A percentile compares a stretch with the other conserved stretches of the same genome.
These are phyloP conservation scores for Chrysina gloriosa DNA, from an alignment of 2,888 invertebrate species.

Conservation along the genomic window DNA sequence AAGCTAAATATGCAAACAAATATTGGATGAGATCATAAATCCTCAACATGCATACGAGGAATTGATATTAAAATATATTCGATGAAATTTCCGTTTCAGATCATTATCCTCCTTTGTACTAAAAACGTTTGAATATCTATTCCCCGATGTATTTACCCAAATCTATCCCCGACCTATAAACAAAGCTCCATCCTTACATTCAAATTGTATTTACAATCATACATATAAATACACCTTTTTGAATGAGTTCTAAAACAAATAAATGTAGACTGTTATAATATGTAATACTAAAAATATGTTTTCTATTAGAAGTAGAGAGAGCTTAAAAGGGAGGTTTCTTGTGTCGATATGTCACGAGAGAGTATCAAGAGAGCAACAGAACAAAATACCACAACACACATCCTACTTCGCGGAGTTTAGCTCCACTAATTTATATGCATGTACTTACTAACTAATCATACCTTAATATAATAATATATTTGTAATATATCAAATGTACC, in stretches of 20 bases:
- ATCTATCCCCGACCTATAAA: no score
- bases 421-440: slow-evolving; percentile 25
- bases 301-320: slow-evolving; percentile 21
- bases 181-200: background rate
- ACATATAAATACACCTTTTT: slow-evolving; percentile 24
- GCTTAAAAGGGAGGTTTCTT: slow-evolving; percentile 32
- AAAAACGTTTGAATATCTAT: no score
- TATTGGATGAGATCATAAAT: no score
- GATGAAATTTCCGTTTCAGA: no score
- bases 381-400: slow-evolving; percentile 36
- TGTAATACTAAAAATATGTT: slow-evolving; percentile 24
- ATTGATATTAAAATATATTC: no score
- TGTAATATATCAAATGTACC: slow-evolving; percentile 32
- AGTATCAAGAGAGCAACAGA: slow-evolving; percentile 37
- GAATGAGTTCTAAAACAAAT: background rate
- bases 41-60: no score
- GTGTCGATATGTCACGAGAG: slow-evolving; percentile 36
- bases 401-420: slow-evolving; percentile 11
- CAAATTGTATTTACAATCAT: slow-evolving; percentile 4
- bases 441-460: slow-evolving; percentile 34
- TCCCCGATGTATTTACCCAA: no score
- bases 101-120: no score
- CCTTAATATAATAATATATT: slow-evolving; percentile 29
- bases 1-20: no score
- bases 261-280: slow-evolving; percentile 13